Percentiles rank a stretch among this genome's conserved stretches.
Evolutionary conservation across 1,140 invertebrate species (phyloP).

Genomic region (Panulirus ornatus): DNA sequence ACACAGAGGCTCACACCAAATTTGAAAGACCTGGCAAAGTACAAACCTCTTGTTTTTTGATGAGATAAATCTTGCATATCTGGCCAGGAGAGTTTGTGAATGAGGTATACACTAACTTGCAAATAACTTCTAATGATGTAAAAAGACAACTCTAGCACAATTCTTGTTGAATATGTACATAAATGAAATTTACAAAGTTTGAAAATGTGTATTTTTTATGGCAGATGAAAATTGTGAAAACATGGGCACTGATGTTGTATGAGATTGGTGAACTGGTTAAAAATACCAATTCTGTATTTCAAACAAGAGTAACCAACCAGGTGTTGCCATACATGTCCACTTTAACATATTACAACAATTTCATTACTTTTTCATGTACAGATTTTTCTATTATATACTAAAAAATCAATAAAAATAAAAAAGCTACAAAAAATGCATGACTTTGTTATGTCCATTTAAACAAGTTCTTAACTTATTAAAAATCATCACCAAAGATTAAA

Average conservation of each 20-base stretch:
- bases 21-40: slow-evolving; percentile 63
- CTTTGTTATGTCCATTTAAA: slow-evolving; percentile 12
- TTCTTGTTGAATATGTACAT: slow-evolving; percentile 52
- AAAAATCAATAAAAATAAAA: slow-evolving; percentile 21
- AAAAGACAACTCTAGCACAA: slow-evolving; percentile 54
- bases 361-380: background rate
- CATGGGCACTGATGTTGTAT: slow-evolving; percentile 28
- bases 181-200: slow-evolving; percentile 43
- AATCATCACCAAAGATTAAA: background rate
- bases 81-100: slow-evolving; percentile 56
- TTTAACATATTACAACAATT: slow-evolving; percentile 2
- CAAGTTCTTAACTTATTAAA: background rate
- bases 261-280: slow-evolving; percentile 28
- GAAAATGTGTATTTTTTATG: slow-evolving; percentile 40
- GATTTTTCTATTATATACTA: too few species aligned
- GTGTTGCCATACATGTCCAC: slow-evolving; percentile 14
- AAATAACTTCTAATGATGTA: slow-evolving; percentile 18
- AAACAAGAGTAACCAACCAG: slow-evolving; percentile 19
- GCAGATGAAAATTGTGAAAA: slow-evolving; percentile 30
- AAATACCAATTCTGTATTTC: slow-evolving; percentile 22
- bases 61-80: slow-evolving; percentile 66
- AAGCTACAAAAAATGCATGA: slow-evolving; percentile 16
- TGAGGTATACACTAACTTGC: slow-evolving; percentile 63
- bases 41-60: slow-evolving; percentile 37
- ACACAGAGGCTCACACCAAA: slow-evolving; percentile 32